Evolutionary conservation across 2,113 vertebrate species (phyloP), one percentile per base, ranked within the genome.

Genomic region (Phasianus colchicus): DNA sequence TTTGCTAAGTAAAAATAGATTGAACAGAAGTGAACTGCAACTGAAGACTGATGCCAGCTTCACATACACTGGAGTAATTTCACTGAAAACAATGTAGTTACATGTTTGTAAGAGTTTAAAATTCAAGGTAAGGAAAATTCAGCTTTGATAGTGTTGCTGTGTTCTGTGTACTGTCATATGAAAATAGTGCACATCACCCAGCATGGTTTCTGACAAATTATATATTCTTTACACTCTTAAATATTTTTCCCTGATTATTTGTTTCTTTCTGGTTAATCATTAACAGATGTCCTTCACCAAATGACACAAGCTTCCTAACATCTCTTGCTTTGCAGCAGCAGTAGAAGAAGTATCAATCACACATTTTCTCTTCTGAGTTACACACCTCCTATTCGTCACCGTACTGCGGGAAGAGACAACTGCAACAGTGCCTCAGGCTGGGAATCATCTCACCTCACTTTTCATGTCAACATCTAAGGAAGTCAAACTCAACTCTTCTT

Each of bases 381-480:
- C 22, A 1, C 20, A 40, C 69, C 58, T 58, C 36, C 16, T 30
- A 11, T 60, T 67, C 89, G 70, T 63, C 30, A 54, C 58, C 66
- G n/a, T 42, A 45, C 25, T 66, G 29, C 65, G 16, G 66, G 58
- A 95, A 87, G 24, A 85, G 58, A 27, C 36, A 27, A 9, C 60
- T 73, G 45, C 48, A 60, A 67, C 48, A 79, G 71, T 80, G 75
- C 48, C 54, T 76, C 30, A 36, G 74, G 82, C 13, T 63, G 45
- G 80, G 69, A 90, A 75, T 74, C 55, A 52, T 86, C 61, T 92
- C 69, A 74, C 79, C 88, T 83, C 38, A 60, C 38, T 83, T 95
- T 60, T 36, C 47, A 55, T 47, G 60, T 80, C 83, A 89, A 45
- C 60, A 52, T 70, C 48, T 67, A 30, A 64, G 63, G 47, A 69